A percentile compares a stretch with the other conserved stretches of the same genome.
Conservation (phyloP, 1,140 invertebrate genomes). For the Leptonema lineaticorne region DNA sequence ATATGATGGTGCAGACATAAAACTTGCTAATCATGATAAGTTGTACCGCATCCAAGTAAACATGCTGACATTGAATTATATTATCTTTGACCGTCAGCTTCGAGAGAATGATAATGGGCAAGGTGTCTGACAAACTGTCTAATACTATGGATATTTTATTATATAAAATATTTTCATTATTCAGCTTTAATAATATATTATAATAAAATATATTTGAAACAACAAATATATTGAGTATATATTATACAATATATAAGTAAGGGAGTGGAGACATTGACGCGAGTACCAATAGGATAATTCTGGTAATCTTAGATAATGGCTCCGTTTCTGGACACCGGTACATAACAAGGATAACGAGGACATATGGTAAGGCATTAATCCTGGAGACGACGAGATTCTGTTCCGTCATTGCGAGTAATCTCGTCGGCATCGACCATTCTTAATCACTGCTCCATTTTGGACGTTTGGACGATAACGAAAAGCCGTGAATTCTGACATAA, state of each 20-base stretch:
- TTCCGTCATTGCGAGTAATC: constrained; percentile 22
- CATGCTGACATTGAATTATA: background rate
- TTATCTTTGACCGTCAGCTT: background rate
- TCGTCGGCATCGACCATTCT: constrained; percentile 11
- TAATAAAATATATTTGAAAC: too few species aligned
- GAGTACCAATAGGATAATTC: background rate
- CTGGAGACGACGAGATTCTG: constrained; percentile 22
- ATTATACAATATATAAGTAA: background rate
- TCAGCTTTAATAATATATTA: too few species aligned
- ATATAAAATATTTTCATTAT: too few species aligned
- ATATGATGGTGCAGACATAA: too few species aligned
- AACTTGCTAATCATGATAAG: too few species aligned
- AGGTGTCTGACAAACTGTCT: background rate
- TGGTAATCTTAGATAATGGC: constrained; percentile 24
- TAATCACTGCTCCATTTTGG: constrained; percentile 26
- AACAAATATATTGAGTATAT: too few species aligned
- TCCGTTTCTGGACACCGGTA: constrained; percentile 4
- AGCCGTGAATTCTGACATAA: background rate
- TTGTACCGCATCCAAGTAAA: too few species aligned
- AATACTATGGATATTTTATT: too few species aligned
- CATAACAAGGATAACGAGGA: constrained; percentile 31
- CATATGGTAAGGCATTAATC: constrained; percentile 32
- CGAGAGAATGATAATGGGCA: background rate
- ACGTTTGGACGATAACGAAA: background rate
- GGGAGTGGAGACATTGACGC: background rate